Conservation (phyloP, 2,888 invertebrate genomes). For the Amphipoea lucens region DNA sequence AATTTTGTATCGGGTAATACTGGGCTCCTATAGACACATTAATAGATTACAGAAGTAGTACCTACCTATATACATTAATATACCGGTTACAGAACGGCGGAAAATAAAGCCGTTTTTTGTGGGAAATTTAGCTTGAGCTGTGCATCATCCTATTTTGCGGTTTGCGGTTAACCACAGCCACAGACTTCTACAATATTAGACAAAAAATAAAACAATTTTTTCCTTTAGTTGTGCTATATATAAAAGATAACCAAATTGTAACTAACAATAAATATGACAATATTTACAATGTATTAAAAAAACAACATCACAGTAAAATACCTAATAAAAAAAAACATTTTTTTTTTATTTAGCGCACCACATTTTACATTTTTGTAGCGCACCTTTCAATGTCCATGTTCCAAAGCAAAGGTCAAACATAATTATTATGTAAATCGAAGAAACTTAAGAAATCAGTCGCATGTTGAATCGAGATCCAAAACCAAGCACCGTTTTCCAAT, state of each 20-base stretch:
- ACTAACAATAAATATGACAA: not conserved
- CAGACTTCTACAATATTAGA: not conserved
- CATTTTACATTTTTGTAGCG: not conserved
- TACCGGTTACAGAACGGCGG: not conserved
- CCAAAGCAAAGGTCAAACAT: not conserved
- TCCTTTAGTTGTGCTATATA: not conserved
- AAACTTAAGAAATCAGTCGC: not conserved
- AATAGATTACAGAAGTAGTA: not conserved
- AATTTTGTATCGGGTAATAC: not conserved
- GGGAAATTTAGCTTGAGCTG: not conserved
- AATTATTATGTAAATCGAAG: not conserved
- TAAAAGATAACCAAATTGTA: not conserved
- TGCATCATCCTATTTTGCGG: constrained; percentile 8
- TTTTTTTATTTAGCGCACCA: not conserved
- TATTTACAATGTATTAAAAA: constrained; percentile 1
- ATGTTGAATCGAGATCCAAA: constrained; percentile 2
- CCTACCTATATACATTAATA: not conserved
- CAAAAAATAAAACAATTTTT: not conserved
- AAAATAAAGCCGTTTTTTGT: constrained; percentile 5
- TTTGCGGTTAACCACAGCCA: constrained; percentile 17
- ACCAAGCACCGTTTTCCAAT: not conserved
- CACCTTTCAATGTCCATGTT: not conserved
- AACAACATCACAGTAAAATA: not conserved
- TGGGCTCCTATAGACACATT: not conserved
- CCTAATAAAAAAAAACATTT: not conserved